phyloP scores from a whole-genome alignment of 1,140 invertebrate genomes.

The Lepidurus couesii region DNA sequence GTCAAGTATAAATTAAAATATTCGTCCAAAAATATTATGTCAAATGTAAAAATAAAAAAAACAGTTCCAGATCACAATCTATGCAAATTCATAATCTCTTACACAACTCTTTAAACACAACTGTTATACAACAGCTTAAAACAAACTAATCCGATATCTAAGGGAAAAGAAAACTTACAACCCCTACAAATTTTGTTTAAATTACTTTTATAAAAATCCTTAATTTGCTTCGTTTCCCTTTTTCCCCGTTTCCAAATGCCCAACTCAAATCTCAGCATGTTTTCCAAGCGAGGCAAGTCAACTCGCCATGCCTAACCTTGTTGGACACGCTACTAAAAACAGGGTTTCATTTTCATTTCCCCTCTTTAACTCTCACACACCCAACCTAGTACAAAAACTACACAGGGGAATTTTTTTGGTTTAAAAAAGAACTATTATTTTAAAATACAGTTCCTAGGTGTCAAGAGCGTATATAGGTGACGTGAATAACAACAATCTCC shows the following conservation, averaged over 20 bases:
- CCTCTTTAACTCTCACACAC: not conserved
- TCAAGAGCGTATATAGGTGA: not conserved
- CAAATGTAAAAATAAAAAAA: too few species aligned
- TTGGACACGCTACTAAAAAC: constrained; percentile 1
- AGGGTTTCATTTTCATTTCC: not conserved
- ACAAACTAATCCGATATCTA: not conserved
- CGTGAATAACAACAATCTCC: not conserved
- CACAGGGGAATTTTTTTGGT: not conserved
- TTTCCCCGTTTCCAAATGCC: not conserved
- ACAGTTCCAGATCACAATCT: too few species aligned
- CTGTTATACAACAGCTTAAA: too few species aligned
- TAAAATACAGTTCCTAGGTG: too few species aligned
- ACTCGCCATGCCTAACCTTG: constrained; percentile 8
- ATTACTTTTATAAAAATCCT: not conserved
- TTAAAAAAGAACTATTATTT: too few species aligned
- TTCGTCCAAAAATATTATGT: too few species aligned
- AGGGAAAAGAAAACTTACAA: not conserved
- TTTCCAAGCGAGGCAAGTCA: constrained; percentile 6
- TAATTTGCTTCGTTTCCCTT: not conserved
- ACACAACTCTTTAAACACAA: too few species aligned
- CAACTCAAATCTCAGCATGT: constrained; percentile 12
- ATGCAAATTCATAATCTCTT: too few species aligned
- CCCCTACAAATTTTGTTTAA: too few species aligned
- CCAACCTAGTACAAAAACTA: not conserved
- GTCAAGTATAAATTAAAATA: too few species aligned